Evolutionary conservation across 2,888 invertebrate genomes (phyloP).

Genomic region (Xylota segnis): DNA sequence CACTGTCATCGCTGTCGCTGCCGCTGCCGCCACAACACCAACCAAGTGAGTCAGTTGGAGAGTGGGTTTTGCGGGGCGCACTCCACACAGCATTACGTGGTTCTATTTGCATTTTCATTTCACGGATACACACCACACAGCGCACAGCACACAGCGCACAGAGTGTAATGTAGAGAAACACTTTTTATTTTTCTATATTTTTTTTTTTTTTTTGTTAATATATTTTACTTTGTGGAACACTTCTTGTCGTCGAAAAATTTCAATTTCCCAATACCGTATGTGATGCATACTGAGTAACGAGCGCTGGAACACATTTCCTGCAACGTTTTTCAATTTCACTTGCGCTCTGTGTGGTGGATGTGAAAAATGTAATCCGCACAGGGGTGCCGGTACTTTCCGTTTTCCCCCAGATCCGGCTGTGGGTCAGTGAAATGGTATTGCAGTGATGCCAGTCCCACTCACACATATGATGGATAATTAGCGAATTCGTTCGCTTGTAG

Average conservation of each 20-base stretch:
- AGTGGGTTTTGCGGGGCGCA: conserved; percentile 64
- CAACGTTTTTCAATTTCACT: conserved; percentile 75
- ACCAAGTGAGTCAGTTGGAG: conserved; percentile 40
- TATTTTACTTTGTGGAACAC: conserved; percentile 73
- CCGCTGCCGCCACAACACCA: conserved; percentile 27
- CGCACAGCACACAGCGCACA: conserved; percentile 6
- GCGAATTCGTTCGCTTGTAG: conserved; percentile 16
- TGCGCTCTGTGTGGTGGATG: conserved; percentile 19
- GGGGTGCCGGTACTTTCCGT: conserved; percentile 26
- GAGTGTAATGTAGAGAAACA: conserved; percentile 52
- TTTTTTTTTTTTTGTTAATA: conserved; percentile 33
- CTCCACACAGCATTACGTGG: conserved; percentile 66
- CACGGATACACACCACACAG: conserved; percentile 51
- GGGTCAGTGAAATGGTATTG: conserved; percentile 62
- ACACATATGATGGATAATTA: neutral
- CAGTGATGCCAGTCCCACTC: neutral
- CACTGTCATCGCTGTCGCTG: conserved; percentile 43
- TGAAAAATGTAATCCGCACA: conserved; percentile 47
- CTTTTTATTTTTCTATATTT: conserved; percentile 37
- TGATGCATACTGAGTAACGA: conserved; percentile 74
- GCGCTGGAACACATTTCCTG: conserved; percentile 72
- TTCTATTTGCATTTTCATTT: conserved; percentile 74
- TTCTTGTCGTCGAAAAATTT: conserved; percentile 76
- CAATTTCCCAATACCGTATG: conserved; percentile 75
- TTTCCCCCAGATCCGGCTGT: conserved; percentile 50